phyloP scores from a whole-genome alignment of 2,888 invertebrate genomes.

The Catocala sponsa region DNA sequence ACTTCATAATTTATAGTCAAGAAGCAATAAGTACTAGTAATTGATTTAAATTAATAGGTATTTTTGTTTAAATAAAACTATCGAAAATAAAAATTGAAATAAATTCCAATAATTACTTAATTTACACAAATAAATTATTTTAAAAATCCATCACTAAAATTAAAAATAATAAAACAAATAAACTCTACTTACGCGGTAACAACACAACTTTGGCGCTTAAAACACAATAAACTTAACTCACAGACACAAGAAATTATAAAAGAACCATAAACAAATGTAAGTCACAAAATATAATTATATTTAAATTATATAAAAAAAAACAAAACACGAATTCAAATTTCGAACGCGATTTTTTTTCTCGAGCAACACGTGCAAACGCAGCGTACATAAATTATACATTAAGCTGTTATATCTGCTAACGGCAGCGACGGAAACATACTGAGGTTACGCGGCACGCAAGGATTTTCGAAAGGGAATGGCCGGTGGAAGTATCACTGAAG shows the following conservation, averaged over 20 bases:
- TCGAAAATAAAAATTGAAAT: too few species aligned
- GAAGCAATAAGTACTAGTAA: too few species aligned
- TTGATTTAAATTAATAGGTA: too few species aligned
- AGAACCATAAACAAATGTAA: slow-evolving; percentile 6
- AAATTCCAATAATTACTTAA: too few species aligned
- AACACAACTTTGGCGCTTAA: too few species aligned
- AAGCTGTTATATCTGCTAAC: slow-evolving; percentile 31
- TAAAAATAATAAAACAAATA: too few species aligned
- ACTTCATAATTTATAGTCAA: too few species aligned
- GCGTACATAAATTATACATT: slow-evolving; percentile 52
- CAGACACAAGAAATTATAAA: background rate
- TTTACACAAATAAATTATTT: too few species aligned
- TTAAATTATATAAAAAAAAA: background rate
- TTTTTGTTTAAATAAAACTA: too few species aligned
- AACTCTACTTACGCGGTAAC: too few species aligned
- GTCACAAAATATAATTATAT: background rate
- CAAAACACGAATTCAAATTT: slow-evolving; percentile 13
- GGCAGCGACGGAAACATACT: slow-evolving; percentile 23
- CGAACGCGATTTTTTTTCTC: slow-evolving; percentile 32
- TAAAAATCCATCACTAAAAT: too few species aligned
- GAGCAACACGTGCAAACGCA: slow-evolving; percentile 44
- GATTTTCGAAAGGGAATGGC: slow-evolving; percentile 44
- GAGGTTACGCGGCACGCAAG: slow-evolving; percentile 29
- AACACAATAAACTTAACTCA: too few species aligned
- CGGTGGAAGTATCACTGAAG: slow-evolving; percentile 9